Conservation (phyloP, 2,888 invertebrate species). For the Napeogenes inachia region DNA sequence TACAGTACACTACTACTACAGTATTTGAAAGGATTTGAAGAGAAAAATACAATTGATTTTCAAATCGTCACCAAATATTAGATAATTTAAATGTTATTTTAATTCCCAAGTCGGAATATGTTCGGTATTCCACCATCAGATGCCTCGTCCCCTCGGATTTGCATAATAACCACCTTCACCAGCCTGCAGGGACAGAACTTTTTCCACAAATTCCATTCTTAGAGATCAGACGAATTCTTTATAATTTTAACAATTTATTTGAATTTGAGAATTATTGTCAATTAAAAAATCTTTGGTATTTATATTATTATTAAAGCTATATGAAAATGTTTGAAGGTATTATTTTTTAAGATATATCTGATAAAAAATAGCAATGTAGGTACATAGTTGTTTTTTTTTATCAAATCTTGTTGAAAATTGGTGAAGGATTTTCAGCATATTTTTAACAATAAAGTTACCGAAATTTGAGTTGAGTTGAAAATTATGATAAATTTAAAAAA, state of each 20-base stretch:
- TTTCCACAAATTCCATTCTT: conserved; percentile 61
- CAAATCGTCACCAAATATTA: too few relatives aligned
- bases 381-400: not conserved
- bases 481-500: too few relatives aligned
- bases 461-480: too few relatives aligned
- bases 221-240: conserved; percentile 44
- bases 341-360: too few relatives aligned
- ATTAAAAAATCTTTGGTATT: conserved; percentile 19
- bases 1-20: too few relatives aligned
- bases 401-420: not conserved
- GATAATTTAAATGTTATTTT: too few relatives aligned
- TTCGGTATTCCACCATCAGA: conserved; percentile 24
- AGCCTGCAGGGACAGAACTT: conserved; percentile 47
- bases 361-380: too few relatives aligned
- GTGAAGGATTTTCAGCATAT: too few relatives aligned
- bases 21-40: too few relatives aligned
- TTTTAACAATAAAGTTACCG: too few relatives aligned
- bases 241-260: conserved; percentile 36
- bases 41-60: too few relatives aligned
- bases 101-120: not conserved
- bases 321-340: not conserved
- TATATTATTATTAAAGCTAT: conserved; percentile 15
- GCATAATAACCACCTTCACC: conserved; percentile 57
- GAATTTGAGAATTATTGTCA: conserved; percentile 35
- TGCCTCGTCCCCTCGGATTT: conserved; percentile 50